A percentile compares a stretch with the other conserved stretches of the same genome.
Evolutionary conservation across 2,797 vertebrate species (phyloP).

Genomic region (Crenuchus spilurus): DNA sequence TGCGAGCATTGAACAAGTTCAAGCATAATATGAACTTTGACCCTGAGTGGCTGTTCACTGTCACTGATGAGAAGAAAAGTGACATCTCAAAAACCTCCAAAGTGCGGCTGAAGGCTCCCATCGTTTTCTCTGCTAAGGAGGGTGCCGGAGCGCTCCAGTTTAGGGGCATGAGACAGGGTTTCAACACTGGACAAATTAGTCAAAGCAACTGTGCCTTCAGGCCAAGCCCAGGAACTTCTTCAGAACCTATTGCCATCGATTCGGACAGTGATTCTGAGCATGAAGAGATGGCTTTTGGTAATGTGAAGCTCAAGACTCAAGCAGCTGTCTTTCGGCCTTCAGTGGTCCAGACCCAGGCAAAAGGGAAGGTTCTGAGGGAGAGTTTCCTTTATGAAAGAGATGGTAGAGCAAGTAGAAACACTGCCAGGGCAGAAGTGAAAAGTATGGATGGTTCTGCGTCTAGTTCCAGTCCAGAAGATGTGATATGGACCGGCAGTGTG

Average conservation of each 20-base stretch:
- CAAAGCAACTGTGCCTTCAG: conserved; percentile 83
- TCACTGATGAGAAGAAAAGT: conserved; percentile 72
- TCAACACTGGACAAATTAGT: conserved; percentile 75
- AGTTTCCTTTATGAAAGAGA: conserved; percentile 32
- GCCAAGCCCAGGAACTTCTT: conserved; percentile 60
- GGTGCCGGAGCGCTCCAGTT: conserved; percentile 16
- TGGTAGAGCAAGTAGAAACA: conserved; percentile 33
- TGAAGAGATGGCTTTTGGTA: conserved; percentile 51
- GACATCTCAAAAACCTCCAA: conserved; percentile 75
- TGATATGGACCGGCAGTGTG: conserved; percentile 49
- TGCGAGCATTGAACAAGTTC: conserved; percentile 89
- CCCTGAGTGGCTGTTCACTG: conserved; percentile 80
- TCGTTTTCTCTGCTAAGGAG: conserved; percentile 41
- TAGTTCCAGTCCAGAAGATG: conserved; percentile 52
- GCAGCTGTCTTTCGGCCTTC: conserved; percentile 28
- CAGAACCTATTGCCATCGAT: conserved; percentile 77
- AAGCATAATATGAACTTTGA: conserved; percentile 91
- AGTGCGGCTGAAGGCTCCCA: conserved; percentile 77
- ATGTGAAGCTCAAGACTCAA: conserved; percentile 47
- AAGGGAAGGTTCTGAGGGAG: conserved; percentile 34
- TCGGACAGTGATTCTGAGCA: conserved; percentile 77
- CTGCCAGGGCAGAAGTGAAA: conserved; percentile 41
- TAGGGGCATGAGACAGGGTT: conserved; percentile 29
- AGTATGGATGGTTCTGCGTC: conserved; percentile 45
- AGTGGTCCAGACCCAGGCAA: conserved; percentile 30